phyloP scores from a whole-genome alignment of 1,140 invertebrate genomes.

The Scaptomyza graminum region DNA sequence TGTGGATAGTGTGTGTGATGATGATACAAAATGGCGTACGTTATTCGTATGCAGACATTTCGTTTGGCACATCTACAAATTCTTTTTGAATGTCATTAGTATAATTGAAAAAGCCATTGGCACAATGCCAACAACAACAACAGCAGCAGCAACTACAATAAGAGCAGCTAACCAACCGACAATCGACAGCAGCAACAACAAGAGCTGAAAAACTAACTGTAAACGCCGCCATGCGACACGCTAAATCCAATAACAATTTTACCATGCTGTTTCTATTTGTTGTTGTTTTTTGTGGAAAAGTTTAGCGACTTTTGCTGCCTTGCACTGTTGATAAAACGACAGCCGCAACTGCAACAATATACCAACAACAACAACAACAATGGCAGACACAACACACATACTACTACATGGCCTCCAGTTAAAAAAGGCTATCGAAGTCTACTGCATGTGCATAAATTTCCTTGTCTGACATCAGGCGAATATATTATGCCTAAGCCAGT shows the following conservation, averaged over 20 bases:
- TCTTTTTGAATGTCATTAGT: conserved; percentile 81
- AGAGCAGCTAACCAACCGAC: conserved; percentile 39
- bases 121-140: conserved; percentile 61
- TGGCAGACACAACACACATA: conserved; percentile 12
- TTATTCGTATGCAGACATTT: conserved; percentile 54
- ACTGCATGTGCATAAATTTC: conserved; percentile 74
- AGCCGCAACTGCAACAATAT: conserved; percentile 41
- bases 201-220: conserved; percentile 51
- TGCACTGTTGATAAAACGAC: conserved; percentile 55
- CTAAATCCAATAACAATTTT: conserved; percentile 79
- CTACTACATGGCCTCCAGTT: conserved; percentile 15
- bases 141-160: conserved; percentile 38
- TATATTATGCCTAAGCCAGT: conserved; percentile 52
- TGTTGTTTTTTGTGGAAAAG: conserved; percentile 53
- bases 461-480: conserved; percentile 64
- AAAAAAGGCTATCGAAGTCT: conserved; percentile 45
- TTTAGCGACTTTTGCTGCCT: conserved; percentile 61
- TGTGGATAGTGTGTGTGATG: conserved; percentile 60
- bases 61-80: conserved; percentile 73
- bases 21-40: conserved; percentile 69
- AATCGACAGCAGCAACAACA: conserved; percentile 50
- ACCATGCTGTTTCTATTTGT: conserved; percentile 31
- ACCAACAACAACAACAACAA: conserved; percentile 35
- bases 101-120: conserved; percentile 81
- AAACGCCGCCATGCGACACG: conserved; percentile 64